Conservation (phyloP, 2,113 vertebrate species). For the Triplophysa tibetana region DNA sequence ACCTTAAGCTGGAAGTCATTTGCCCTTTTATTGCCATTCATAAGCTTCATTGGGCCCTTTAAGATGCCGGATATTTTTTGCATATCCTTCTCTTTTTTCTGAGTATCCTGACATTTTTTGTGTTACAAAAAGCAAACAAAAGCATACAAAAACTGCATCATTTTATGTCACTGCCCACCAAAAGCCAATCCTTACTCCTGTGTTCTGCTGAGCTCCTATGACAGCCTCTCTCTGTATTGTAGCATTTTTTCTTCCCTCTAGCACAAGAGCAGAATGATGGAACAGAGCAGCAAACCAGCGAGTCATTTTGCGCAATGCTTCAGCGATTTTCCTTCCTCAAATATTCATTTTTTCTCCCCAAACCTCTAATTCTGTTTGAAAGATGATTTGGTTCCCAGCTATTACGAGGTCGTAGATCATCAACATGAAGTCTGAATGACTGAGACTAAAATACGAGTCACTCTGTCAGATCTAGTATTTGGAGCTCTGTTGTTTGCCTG, state of each 20-base stretch:
- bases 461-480: constrained; percentile 47
- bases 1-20: neutral
- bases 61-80: neutral
- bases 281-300: neutral
- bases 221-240: neutral
- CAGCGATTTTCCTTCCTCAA: neutral
- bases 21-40: constrained; percentile 17
- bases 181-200: neutral
- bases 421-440: constrained; percentile 26
- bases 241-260: neutral
- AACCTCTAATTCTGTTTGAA: constrained; percentile 44
- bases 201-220: neutral
- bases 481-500: constrained; percentile 30
- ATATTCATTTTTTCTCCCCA: neutral
- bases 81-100: neutral
- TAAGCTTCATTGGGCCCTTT: neutral
- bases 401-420: constrained; percentile 44
- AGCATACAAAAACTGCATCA: too few relatives aligned
- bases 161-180: neutral
- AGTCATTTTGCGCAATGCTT: neutral
- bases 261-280: constrained; percentile 1
- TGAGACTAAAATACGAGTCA: constrained; percentile 12
- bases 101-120: too few relatives aligned
- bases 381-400: constrained; percentile 46
- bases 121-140: too few relatives aligned